Evolutionary conservation across 2,797 vertebrate genomes (phyloP), one percentile per base, ranked within the genome.

Genomic region (Denticeps clupeoides): DNA sequence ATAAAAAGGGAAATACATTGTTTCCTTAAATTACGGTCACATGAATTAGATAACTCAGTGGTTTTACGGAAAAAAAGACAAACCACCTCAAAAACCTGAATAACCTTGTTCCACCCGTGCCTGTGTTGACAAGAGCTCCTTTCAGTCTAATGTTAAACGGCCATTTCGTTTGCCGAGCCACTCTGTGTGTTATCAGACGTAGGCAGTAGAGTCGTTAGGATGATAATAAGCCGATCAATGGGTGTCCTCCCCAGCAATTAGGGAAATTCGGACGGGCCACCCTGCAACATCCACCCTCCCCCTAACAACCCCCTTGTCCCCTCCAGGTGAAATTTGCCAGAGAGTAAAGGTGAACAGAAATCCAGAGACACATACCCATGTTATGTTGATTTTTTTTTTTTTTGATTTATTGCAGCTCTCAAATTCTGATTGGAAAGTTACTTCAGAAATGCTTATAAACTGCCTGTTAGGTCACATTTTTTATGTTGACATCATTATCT

Each of bases 201-300:
- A 55, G 47, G 54, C 56, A 28, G 41, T 53, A 46, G 45, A 53
- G 51, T 57, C 12, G 10, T 71, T 69, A 64, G 27, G 29, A 49
- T 57, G 53, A 65, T 62, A 69, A 71, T 67, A 49, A 35, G 15
- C 8, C 22, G 29, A 62, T 48, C 48, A 27, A 53, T 56, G 46
- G 67, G 64, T 60, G 60, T 65, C 64, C 67, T 64, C 67, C 67
- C 62, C 41, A 40, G 60, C 61, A 72, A 69, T 72, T 69, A 72
- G 60, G 60, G 41, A 64, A 65, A 69, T 60, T 59, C 53, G 40
- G 35, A 45, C 35, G 32, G 54, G 51, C 58, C 54, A 65, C 58
- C 49, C 40, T 49, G 33, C 41, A 44, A 44, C 51, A 50, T 32
- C 33, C 25, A 48, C 16, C 52, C 31, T 45, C 49, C 44, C 32